Base-by-base conservation (phyloP, 2,888 invertebrate species). In the Caenorhabditis macrosperma region DNA sequence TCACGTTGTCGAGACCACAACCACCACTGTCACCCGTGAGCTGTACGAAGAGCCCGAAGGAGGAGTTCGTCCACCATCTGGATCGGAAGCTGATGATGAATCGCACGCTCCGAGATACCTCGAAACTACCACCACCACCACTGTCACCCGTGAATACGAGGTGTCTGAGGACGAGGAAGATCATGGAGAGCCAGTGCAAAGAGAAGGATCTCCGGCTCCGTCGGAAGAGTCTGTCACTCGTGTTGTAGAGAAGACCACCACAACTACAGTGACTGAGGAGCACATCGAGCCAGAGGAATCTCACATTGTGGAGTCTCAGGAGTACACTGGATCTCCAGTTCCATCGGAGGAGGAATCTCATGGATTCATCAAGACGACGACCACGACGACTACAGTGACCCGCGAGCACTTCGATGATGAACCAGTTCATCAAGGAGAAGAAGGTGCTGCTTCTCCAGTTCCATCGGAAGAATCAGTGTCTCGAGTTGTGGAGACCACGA, bases 41-140 rank as follows among this genome's bases (percentile, higher is more conserved):
- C 3, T 35, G 10, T 67, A 44, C 24, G 57, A 77, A 1, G 59
- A 63, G 15, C 75, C 63, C 33, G 69, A 72, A 44, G 69, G 64
- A 57, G 72, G 33, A 38, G 52, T 57, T 10, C 46, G 72, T 20
- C 72, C 63, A 20, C 26, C 72, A 24, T 72, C 72, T 55, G 72
- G 72, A 64, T 72, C 72, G n/a, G 72, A 72, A 50, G 72, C 72
- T 38, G 72, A 72, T 38, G 72, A 72, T 38, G 63, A 72, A 44
- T 61, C 61, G 3, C 63, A 64, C 38, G 63, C 63, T 12, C 69
- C 69, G 17, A 69, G 64, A 64, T 63, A 63, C 28, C 15, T 66
- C 50, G 74, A 75, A 26, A 75, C 74, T 3, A 75, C 74, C 10
- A 75, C 74, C 1, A 75, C 74, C 2, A 75, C 74, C 4, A 75